Conservation (phyloP, 2,888 invertebrate species). For the Ernsta delagoae region DNA sequence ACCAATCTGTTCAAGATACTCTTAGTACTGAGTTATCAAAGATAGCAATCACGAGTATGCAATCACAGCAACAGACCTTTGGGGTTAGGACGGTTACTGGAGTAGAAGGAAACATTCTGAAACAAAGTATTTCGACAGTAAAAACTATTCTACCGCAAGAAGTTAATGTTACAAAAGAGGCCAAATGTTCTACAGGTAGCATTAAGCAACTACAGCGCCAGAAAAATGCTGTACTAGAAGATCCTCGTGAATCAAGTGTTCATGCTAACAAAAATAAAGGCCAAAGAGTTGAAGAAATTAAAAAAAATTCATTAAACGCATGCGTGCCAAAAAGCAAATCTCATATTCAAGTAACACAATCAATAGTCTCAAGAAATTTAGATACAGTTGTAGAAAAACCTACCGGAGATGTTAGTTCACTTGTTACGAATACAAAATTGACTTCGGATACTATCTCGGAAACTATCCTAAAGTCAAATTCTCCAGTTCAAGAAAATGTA, state of each 20-base stretch:
- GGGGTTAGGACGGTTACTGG: conserved; percentile 1
- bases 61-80: neutral
- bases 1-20: neutral
- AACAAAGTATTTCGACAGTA: conserved; percentile 7
- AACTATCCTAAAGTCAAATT: neutral
- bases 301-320: neutral
- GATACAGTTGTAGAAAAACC: neutral
- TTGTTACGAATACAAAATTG: neutral
- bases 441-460: neutral
- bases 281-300: conserved; percentile 10
- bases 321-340: neutral
- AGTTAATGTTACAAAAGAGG: neutral
- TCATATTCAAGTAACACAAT: neutral
- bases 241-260: conserved; percentile 42
- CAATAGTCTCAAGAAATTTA: neutral
- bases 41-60: neutral
- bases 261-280: conserved; percentile 18
- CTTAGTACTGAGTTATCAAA: neutral
- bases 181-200: neutral
- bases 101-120: neutral
- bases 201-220: conserved; percentile 59
- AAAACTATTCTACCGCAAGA: conserved; percentile 8
- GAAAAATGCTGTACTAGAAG: conserved; percentile 51
- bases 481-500: neutral
- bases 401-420: neutral